A percentile compares a stretch with the other conserved stretches of the same genome.
Conservation (phyloP, 2,113 vertebrate genomes). For the Galeopterus variegatus region DNA sequence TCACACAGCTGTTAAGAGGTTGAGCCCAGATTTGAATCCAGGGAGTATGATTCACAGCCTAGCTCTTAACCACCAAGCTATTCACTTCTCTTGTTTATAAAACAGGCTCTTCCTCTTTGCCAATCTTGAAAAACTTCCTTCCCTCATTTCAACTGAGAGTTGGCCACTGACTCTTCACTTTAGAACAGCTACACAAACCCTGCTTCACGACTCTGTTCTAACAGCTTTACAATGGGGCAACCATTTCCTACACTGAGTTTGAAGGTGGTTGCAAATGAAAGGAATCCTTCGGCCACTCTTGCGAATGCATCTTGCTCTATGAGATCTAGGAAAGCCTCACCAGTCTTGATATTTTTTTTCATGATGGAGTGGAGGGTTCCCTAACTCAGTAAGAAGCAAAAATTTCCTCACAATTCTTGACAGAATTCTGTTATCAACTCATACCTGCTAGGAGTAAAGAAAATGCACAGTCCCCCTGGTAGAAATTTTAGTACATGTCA, state of each 20-base stretch:
- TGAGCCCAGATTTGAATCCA: neutral
- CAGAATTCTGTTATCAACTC: conserved; percentile 56
- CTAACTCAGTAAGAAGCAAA: neutral
- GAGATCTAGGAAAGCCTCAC: neutral
- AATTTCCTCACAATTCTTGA: conserved; percentile 11
- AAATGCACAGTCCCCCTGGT: neutral
- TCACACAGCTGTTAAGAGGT: neutral
- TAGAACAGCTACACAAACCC: neutral
- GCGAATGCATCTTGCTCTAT: neutral
- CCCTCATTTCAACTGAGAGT: neutral
- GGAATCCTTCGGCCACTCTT: neutral
- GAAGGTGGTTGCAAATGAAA: neutral
- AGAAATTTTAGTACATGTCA: conserved; percentile 49
- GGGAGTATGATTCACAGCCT: neutral
- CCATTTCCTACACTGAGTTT: too few species aligned
- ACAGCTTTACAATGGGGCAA: fast-evolving
- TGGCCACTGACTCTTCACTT: neutral
- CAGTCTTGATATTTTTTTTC: neutral
- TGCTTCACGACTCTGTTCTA: neutral
- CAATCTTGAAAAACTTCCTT: conserved; percentile 1
- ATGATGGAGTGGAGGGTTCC: neutral
- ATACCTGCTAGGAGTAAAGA: conserved; percentile 10
- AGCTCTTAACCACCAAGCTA: neutral
- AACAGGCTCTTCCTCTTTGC: neutral
- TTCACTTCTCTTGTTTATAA: neutral